These are phyloP conservation scores for Antrozous pallidus DNA, from an alignment of 2,797 vertebrate genomes.

Conservation along the genomic window DNA sequence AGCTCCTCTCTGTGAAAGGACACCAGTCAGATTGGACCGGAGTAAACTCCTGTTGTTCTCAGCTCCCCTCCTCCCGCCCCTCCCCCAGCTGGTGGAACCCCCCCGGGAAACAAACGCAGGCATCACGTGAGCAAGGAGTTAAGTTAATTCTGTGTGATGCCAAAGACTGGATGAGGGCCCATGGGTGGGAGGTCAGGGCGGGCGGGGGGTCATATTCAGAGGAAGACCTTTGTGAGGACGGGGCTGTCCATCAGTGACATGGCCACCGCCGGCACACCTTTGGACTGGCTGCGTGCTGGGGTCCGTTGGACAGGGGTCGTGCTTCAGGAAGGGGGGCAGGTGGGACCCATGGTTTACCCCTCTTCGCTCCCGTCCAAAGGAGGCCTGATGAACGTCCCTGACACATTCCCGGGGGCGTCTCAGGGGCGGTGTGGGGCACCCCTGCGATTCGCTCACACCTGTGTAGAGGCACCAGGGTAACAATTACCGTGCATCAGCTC, in stretches of 20 bases:
- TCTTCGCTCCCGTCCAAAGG: not conserved
- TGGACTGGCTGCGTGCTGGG: not conserved
- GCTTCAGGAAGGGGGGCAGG: not conserved
- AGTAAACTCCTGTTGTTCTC: too few relatives aligned
- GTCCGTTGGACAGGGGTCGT: not conserved
- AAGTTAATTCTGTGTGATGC: not conserved
- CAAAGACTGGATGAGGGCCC: not conserved
- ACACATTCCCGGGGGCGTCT: not conserved
- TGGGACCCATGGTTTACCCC: not conserved
- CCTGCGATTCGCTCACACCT: not conserved
- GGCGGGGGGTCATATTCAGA: not conserved
- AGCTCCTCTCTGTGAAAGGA: too few relatives aligned
- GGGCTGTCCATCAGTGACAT: accelerated
- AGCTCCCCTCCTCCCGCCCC: too few relatives aligned
- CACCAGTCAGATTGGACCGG: too few relatives aligned
- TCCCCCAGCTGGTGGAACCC: too few relatives aligned
- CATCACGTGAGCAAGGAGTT: not conserved
- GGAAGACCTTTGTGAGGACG: not conserved
- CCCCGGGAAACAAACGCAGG: not conserved
- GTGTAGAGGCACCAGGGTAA: accelerated
- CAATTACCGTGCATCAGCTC: not conserved
- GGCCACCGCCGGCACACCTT: not conserved
- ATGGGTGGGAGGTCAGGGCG: not conserved
- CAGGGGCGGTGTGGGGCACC: accelerated
- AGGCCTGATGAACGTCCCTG: too few relatives aligned